Conservation (phyloP, 2,888 invertebrate genomes). For the Dryobotodes eremita region DNA sequence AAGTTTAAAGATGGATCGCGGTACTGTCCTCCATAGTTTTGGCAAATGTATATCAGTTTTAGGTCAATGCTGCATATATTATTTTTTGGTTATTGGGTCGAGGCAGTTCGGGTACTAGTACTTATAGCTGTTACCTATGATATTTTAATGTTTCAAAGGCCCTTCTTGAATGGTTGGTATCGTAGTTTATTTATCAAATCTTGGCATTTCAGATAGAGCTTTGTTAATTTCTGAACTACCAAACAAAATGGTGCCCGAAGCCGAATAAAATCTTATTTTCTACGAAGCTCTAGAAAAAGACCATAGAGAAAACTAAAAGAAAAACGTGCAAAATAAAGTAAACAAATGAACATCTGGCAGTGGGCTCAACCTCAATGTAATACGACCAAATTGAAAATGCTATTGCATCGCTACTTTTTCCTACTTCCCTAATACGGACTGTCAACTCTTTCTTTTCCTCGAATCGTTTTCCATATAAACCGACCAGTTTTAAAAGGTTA, state of each 20-base stretch:
- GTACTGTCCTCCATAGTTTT: conserved; percentile 20
- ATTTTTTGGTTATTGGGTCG: conserved; percentile 5
- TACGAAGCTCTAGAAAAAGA: background rate
- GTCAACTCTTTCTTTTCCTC: conserved; percentile 46
- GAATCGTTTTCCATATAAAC: conserved; percentile 55
- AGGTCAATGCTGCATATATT: conserved; percentile 16
- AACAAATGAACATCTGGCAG: conserved; percentile 68
- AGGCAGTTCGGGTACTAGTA: background rate
- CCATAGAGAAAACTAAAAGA: conserved; percentile 5
- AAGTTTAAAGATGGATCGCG: conserved; percentile 21
- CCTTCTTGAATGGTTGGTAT: background rate
- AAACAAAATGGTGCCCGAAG: background rate
- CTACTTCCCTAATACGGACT: conserved; percentile 3
- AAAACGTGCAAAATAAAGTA: conserved; percentile 51
- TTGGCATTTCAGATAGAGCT: background rate
- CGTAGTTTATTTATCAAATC: background rate
- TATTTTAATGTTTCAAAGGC: background rate
- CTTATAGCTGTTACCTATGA: background rate
- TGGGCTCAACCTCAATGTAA: conserved; percentile 44
- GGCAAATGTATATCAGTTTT: conserved; percentile 25
- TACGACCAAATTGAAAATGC: conserved; percentile 51
- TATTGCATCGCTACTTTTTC: conserved; percentile 15
- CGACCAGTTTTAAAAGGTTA: conserved; percentile 20
- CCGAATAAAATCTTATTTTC: background rate
- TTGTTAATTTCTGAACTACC: background rate